phyloP scores from a whole-genome alignment of 2,113 vertebrate species.

The Furnarius figulus region DNA sequence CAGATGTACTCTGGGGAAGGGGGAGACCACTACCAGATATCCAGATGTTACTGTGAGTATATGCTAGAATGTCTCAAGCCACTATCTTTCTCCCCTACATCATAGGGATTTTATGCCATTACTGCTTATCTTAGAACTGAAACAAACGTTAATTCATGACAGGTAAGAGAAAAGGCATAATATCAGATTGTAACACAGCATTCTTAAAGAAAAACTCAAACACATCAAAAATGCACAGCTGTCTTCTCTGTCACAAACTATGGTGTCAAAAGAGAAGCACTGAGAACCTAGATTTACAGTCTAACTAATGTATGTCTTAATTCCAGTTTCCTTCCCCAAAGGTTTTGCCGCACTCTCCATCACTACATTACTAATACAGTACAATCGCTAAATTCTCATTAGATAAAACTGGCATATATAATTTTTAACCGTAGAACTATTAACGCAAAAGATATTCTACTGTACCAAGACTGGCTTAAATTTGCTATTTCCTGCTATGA shows the following conservation, averaged over 20 bases:
- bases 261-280: background rate
- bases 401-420: background rate
- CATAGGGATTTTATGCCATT: background rate
- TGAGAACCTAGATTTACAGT: background rate
- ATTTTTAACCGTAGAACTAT: background rate
- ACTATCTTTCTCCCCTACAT: background rate
- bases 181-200: background rate
- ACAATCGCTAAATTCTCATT: background rate
- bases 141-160: background rate
- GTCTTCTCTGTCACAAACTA: background rate
- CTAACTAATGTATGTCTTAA: background rate
- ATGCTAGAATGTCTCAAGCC: background rate
- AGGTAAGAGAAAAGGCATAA: background rate
- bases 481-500: background rate
- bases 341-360: background rate
- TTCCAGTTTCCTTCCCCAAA: background rate
- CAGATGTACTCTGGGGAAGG: background rate
- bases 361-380: background rate
- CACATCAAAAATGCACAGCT: background rate
- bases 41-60: background rate
- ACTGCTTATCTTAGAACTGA: background rate
- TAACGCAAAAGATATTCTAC: background rate
- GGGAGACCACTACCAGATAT: background rate
- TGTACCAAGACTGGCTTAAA: background rate
- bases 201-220: background rate